Evolutionary conservation across 2,888 invertebrate genomes (phyloP), one percentile per base, ranked within the genome.

Genomic region (Hyposoter didymator): DNA sequence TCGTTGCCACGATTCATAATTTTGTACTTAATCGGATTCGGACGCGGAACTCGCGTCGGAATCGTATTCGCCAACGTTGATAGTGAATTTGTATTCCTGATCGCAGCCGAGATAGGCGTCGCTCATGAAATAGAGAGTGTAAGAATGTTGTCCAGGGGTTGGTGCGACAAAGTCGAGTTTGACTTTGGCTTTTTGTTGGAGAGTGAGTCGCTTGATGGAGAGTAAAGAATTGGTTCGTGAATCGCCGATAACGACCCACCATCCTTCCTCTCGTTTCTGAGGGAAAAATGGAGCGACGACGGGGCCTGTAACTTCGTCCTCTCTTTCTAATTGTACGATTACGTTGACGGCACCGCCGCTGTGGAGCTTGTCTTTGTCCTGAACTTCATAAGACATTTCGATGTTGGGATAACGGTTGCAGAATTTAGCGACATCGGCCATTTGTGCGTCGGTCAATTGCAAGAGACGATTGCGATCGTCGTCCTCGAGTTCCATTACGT

Each of bases 241-340:
- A 93, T 99, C 99, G 0, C 99, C 99, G 89, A 99, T 98, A 12
- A 99, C 99, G 55, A 99, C 98, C 99, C 99, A 99, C 98, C 98
- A 98, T 74, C 98, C 98, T 94, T 98, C 98, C 92, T 98, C 98
- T 75, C 98, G 96, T 96, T 98, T 98, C 96, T 98, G 95, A 14
- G 99, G 99, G 95, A 99, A 99, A 95, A 98, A 98, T 0, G 99
- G 99, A 0, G 99, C 99, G 82, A 99, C 98, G 45, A 99, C 99
- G 0, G 99, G 99, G 0, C 99, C 99, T 0, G 97, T 97, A 49
- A 98, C 96, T 94, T 99, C 99, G 94, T 99, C 99, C 93, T 99
- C 99, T 84, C 99, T 95, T 94, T 99, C 99, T 89, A 99, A 94
- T 83, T 97, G 97, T 32, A 99, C 99, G 17, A 97, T 96, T 0